A percentile compares a stretch with the other conserved stretches of the same genome.
These are phyloP conservation scores for Pipa parva DNA, from an alignment of 2,113 vertebrate species.

Conservation along the genomic window DNA sequence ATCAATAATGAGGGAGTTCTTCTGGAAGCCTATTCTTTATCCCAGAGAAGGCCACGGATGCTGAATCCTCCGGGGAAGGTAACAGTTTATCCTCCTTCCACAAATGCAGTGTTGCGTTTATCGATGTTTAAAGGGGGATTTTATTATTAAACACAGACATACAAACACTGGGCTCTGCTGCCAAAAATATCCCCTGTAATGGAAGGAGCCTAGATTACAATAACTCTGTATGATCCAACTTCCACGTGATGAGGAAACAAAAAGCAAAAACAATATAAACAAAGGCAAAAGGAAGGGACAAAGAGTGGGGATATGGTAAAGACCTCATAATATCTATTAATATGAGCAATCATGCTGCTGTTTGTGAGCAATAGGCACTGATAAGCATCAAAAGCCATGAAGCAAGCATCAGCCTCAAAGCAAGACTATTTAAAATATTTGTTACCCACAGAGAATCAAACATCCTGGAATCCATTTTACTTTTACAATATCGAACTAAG, in stretches of 20 bases:
- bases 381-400: not conserved
- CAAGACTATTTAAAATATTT: constrained; percentile 3
- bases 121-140: constrained; percentile 77
- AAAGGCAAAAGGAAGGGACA: no score
- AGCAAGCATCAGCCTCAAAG: constrained; percentile 17
- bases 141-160: constrained; percentile 53
- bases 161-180: not conserved
- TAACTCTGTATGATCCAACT: not conserved
- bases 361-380: not conserved
- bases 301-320: not conserved
- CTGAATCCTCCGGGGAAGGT: constrained; percentile 77
- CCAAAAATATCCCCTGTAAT: not conserved
- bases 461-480: not conserved
- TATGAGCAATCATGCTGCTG: not conserved
- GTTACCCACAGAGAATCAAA: constrained; percentile 3
- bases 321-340: not conserved
- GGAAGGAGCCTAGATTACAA: not conserved
- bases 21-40: constrained; percentile 78
- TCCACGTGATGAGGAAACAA: not conserved
- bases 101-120: constrained; percentile 83
- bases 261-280: not conserved
- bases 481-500: no score
- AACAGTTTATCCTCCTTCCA: constrained; percentile 80
- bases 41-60: constrained; percentile 84
- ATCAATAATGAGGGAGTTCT: constrained; percentile 91